Percentiles rank a stretch among this genome's conserved stretches.
Conservation (phyloP, 2,113 vertebrate genomes). For the Capreolus pygargus region DNA sequence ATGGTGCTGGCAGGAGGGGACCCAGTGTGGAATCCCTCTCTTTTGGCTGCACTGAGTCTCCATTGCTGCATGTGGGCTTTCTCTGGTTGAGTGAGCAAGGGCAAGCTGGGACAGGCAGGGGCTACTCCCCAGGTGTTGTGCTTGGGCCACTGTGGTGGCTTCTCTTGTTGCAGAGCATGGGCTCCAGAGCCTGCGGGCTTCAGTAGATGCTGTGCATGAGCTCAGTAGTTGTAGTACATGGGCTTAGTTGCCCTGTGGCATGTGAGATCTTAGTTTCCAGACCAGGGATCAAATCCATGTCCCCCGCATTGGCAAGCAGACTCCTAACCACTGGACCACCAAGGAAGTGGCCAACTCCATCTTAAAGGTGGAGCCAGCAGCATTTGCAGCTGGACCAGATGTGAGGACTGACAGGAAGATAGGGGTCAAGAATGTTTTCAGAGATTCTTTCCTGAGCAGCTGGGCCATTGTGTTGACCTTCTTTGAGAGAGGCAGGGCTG, state of each 20-base stretch:
- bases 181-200: neutral
- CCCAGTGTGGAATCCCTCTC: fast-evolving
- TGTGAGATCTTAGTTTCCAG: neutral
- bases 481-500: neutral
- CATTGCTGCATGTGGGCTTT: neutral
- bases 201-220: fast-evolving
- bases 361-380: neutral
- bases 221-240: neutral
- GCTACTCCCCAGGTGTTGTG: neutral
- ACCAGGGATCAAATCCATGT: neutral
- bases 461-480: neutral
- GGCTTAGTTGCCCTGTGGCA: neutral
- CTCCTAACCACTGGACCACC: neutral
- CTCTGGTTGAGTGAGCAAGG: neutral
- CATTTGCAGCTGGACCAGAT: neutral
- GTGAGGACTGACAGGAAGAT: neutral
- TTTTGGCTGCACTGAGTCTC: neutral
- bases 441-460: neutral
- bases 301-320: neutral
- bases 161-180: neutral
- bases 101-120: neutral
- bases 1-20: neutral
- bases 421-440: neutral
- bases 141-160: neutral
- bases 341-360: neutral